Conservation (phyloP, 2,888 invertebrate species). For the Hypolimnas misippus region DNA sequence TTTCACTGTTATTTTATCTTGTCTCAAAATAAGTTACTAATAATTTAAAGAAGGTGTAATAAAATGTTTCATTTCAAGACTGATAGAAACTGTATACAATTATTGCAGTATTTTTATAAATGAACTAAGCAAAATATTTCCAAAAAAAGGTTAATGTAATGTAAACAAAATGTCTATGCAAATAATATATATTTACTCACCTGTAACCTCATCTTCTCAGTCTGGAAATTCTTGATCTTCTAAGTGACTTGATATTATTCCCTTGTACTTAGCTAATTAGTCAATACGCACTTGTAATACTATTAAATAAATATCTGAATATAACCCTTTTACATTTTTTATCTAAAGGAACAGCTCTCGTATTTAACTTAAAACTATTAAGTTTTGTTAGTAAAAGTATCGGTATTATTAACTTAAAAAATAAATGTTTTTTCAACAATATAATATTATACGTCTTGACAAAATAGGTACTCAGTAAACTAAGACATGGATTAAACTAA, state of each 20-base stretch:
- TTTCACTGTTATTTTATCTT: too few species aligned
- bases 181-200: constrained; percentile 5
- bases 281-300: neutral
- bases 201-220: neutral
- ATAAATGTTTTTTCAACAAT: constrained; percentile 14
- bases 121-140: neutral
- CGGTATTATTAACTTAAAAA: constrained; percentile 1
- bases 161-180: neutral
- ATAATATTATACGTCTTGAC: constrained; percentile 55
- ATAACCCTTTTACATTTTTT: neutral
- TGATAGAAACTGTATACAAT: too few species aligned
- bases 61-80: too few species aligned
- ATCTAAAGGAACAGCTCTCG: neutral
- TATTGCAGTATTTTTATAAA: too few species aligned
- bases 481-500: constrained; percentile 39
- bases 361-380: neutral
- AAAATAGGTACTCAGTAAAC: constrained; percentile 51
- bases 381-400: neutral
- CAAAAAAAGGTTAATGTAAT: neutral
- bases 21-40: too few species aligned
- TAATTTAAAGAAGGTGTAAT: too few species aligned
- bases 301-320: neutral
- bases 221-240: constrained; percentile 4
- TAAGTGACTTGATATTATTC: neutral
- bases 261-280: neutral